Conservation (phyloP, 2,113 vertebrate genomes). For the Pterocles gutturalis region DNA sequence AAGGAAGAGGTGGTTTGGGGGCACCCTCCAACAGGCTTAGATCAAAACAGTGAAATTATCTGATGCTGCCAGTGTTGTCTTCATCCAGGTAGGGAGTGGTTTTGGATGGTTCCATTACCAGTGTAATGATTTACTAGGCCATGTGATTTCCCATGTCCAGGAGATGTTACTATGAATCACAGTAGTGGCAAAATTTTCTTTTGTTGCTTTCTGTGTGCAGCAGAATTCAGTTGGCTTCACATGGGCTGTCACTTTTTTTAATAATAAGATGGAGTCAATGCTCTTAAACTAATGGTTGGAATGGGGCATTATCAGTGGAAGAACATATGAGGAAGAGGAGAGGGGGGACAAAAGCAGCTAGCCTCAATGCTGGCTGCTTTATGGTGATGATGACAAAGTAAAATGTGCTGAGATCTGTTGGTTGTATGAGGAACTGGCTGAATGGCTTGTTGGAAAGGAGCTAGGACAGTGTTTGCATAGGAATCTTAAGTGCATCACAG, state of each 20-base stretch:
- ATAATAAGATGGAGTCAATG: not conserved
- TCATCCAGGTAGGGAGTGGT: not conserved
- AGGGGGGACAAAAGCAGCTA: fast-evolving
- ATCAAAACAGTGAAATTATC: not conserved
- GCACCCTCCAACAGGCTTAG: not conserved
- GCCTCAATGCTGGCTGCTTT: not conserved
- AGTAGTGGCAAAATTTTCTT: not conserved
- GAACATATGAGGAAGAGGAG: not conserved
- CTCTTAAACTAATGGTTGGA: not conserved
- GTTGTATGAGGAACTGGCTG: not conserved
- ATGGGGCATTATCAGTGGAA: not conserved
- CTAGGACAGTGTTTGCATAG: not conserved
- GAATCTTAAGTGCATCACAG: not conserved
- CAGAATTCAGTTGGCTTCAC: not conserved
- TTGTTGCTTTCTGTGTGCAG: not conserved
- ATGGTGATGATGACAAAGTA: not conserved
- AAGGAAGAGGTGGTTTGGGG: not conserved
- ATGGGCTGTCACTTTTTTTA: not conserved
- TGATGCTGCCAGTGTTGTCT: not conserved
- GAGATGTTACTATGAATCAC: not conserved
- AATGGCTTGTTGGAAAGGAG: not conserved
- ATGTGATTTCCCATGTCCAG: not conserved
- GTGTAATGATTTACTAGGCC: not conserved
- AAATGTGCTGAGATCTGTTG: not conserved
- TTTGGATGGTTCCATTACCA: not conserved